These are phyloP conservation scores for Acronicta leporina DNA, from an alignment of 2,888 invertebrate species.

Conservation along the genomic window DNA sequence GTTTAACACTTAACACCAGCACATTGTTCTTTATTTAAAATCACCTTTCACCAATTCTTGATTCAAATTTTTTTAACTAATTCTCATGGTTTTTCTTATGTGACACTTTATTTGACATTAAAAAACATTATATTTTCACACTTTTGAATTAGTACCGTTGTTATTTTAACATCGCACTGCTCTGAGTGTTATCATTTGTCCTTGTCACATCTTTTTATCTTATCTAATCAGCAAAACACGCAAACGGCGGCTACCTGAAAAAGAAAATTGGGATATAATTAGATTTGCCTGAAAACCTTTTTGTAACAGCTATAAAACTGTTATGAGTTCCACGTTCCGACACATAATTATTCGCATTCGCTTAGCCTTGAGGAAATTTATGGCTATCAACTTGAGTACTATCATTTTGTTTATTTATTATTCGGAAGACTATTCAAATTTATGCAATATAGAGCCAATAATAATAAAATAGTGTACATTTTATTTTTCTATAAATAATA, in stretches of 20 bases:
- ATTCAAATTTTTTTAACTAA: slow-evolving; percentile 5
- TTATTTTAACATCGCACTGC: slow-evolving; percentile 26
- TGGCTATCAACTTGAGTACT: not conserved
- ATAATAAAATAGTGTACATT: no score
- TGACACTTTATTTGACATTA: not conserved
- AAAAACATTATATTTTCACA: slow-evolving; percentile 6
- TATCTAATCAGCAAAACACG: slow-evolving; percentile 49
- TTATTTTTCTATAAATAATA: no score
- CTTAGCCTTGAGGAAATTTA: no score
- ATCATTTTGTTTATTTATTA: no score
- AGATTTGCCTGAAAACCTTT: slow-evolving; percentile 37
- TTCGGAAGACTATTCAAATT: no score
- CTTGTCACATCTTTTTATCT: slow-evolving; percentile 59
- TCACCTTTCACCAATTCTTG: slow-evolving; percentile 4
- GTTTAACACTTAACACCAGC: slow-evolving; percentile 10
- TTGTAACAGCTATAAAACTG: not conserved
- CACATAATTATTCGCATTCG: not conserved
- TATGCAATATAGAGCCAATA: no score
- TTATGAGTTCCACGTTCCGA: not conserved
- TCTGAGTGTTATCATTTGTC: slow-evolving; percentile 43
- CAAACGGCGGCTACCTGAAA: slow-evolving; percentile 52
- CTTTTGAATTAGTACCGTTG: slow-evolving; percentile 13
- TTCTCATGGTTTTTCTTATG: slow-evolving; percentile 28
- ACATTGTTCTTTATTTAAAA: slow-evolving; percentile 16
- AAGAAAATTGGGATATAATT: slow-evolving; percentile 52